Evolutionary conservation across 2,888 invertebrate species (phyloP), one percentile per base, ranked within the genome.

Genomic region (Xestia sexstrigata): DNA sequence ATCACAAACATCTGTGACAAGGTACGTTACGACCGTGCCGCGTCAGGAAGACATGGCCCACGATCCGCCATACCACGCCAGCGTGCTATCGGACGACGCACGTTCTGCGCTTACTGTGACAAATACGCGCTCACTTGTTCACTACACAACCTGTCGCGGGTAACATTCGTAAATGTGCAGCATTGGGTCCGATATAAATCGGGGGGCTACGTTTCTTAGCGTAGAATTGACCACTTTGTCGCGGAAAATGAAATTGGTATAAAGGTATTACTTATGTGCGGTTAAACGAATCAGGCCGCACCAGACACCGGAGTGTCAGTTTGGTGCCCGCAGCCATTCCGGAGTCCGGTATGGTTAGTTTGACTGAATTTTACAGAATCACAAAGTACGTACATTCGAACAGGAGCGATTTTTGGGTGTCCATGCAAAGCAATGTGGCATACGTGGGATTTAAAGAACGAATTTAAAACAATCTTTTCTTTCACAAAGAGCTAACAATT

Each of bases 21-120:
- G 9, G n/a, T 69, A 69, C 68, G 58, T 74, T 55, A 63, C n/a
- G 60, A 42, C 65, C 65, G 82, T 60, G 55, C 13, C 83, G 60
- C 35, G 82, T 82, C 78, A 75, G 63, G 58, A 13, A 42, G 73
- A 62, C 49, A 73, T 70, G 74, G 60, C 60, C 7, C 82, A 62
- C 70, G 62, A 30, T 35, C 30, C 30, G 17, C 47, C 58, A 17
- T 26, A 58, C 26, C 52, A 23, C 26, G 30, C 23, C 60, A 20
- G 17, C 30, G 30, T 62, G 30, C 30, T 35, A 60, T 55, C 62
- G 58, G n/a, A 7, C 60, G 13, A 58, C 78, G n/a, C 74, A 79
- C 87, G 87, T 77, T 39, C 62, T 20, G 9, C 52, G 45, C 65
- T 83, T 69, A 76, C 83, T 68, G 78, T 70, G 86, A 84, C 79